These are phyloP conservation scores for Astreopora myriophthalma DNA, from an alignment of 64 coral and sea anemone genomes.

Conservation along the genomic window DNA sequence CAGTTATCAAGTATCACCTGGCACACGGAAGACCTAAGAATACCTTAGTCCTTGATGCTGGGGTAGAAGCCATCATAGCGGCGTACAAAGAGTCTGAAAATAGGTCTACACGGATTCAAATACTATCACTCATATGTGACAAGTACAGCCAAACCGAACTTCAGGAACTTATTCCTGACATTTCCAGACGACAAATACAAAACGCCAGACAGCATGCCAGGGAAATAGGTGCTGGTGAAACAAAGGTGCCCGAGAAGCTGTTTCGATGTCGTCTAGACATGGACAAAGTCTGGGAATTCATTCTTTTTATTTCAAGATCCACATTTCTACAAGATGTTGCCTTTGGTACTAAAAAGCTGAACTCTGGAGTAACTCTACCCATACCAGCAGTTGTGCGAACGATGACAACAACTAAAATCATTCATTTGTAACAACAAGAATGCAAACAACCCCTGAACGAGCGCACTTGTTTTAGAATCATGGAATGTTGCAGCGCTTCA, in stretches of 20 bases:
- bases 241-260: background rate
- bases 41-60: background rate
- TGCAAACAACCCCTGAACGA: background rate
- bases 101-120: constrained; percentile 15
- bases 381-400: constrained; percentile 36
- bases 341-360: constrained; percentile 24
- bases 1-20: background rate
- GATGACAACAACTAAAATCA: background rate
- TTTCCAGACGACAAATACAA: constrained; percentile 15
- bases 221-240: background rate
- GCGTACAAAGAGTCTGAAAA: background rate
- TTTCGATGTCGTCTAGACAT: background rate
- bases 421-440: constrained; percentile 5
- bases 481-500: constrained; percentile 38
- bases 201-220: constrained; percentile 10
- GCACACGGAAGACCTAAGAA: background rate
- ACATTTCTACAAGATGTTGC: constrained; percentile 45
- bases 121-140: constrained; percentile 32
- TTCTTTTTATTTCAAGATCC: constrained; percentile 26
- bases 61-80: constrained; percentile 4
- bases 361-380: background rate
- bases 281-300: constrained; percentile 10
- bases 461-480: background rate
- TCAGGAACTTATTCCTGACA: constrained; percentile 8
- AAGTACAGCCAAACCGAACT: background rate